Evolutionary conservation across 2,888 invertebrate species (phyloP), one percentile per base, ranked within the genome.

Genomic region (Mythimna ferrago): DNA sequence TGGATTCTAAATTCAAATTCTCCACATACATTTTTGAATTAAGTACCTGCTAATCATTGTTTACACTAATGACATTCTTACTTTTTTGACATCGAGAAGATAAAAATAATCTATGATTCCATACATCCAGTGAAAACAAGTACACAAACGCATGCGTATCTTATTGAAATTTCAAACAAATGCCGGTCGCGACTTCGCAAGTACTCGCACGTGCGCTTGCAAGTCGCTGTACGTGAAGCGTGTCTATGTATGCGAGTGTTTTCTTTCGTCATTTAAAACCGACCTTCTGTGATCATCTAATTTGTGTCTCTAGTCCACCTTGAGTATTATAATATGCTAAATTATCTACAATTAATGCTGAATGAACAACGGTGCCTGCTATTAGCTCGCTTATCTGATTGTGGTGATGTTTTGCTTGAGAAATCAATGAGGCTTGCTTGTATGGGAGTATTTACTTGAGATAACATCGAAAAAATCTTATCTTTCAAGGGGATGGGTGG

Each of bases 261-360:
- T 38, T 38, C 10, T 2, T 9, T 11, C n/a, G 6, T n/a, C 26
- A 7, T 10, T 32, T 38, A 3, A 0, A 71, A 7, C 19, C 16
- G 11, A 78, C 60, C 72, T 74, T 61, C 72, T 74, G 60, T 6
- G 5, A 1, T 4, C 32, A 11, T 9, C 21, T 41, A 61, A 61
- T n/a, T 38, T 21, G 21, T 41, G 48, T 19, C 72, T 51, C 78
- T 68, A n/a, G 88, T 83, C 87, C 61, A 67, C 90, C 91, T 90
- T 90, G 90, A 80, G 73, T 69, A 78, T 82, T 83, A 87, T 89
- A 78, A 79, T 83, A 87, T 89, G 84, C 71, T 87, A 89, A 76
- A 87, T 88, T 80, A 82, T 71, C 68, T 71, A 76, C 72, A 87
- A 87, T 87, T 88, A 88, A 85, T 89, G 69, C 68, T 84, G 81